Evolutionary conservation across 2,797 vertebrate genomes (phyloP), one percentile per base, ranked within the genome.

Genomic region (Acropternis orthonyx): DNA sequence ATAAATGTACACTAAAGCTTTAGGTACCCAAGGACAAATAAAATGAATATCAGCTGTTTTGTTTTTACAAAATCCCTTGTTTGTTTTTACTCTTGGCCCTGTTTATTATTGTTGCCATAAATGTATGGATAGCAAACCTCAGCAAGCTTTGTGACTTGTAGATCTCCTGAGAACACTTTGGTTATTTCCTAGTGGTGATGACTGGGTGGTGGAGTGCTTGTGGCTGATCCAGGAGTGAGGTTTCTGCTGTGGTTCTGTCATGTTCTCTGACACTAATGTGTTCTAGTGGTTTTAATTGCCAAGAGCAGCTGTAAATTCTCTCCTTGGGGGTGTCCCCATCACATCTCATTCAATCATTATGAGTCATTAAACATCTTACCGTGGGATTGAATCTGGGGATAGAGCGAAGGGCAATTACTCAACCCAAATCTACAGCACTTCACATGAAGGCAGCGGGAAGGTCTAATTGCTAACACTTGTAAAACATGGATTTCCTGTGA

Each of bases 151-250:
- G 26, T 20, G 48, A 14, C 34, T 39, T 62, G 14, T 13, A 26
- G n/a, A 14, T 69, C 62, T 43, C 34, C 65, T 0, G 12, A 12
- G 56, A 56, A 12, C 8, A 2, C 51, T 48, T 30, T 1, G 8
- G 43, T 41, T 51, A 0, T 24, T 76, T 54, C 55, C 63, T 6
- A 0, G 28, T 2, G 22, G 12, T 30, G 78, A 27, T n/a, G 78
- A 26, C 16, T 0, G 52, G 16, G 2, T 3, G 54, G 26, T 56
- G 63, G 32, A 18, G 23, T 3, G 2, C 51, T 43, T 0, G 0
- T 27, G 58, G 14, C 63, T 26, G 52, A 4, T 17, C 9, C 0
- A 1, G 14, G 44, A 23, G 22, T 11, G 6, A 23, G 11, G 30
- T 2, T 82, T 61, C 22, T 65, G 67, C 58, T 41, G 37, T 10